phyloP scores from a whole-genome alignment of 1,140 invertebrate genomes.

The Heterodera schachtii region DNA sequence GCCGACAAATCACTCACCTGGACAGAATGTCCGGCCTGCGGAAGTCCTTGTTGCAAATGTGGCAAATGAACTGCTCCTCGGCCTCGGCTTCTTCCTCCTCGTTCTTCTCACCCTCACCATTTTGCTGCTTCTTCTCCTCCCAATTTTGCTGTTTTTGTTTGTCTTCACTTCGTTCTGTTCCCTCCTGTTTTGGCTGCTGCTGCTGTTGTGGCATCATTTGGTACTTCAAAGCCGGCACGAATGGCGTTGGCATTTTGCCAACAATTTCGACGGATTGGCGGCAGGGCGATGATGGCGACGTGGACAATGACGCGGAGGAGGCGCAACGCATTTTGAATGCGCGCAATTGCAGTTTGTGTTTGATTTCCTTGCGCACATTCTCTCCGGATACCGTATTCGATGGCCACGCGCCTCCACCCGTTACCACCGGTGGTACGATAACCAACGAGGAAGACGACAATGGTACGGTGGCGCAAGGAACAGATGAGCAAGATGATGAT shows the following conservation, averaged over 20 bases:
- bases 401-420: too few species aligned
- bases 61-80: conserved; percentile 29
- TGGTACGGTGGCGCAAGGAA: not conserved
- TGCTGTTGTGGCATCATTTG: not conserved
- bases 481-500: not conserved
- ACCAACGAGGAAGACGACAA: not conserved
- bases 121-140: not conserved
- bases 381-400: not conserved
- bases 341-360: not conserved
- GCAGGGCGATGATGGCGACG: not conserved
- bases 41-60: conserved; percentile 44
- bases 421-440: not conserved
- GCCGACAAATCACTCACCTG: conserved; percentile 23
- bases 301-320: too few species aligned
- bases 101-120: conserved; percentile 3
- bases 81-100: conserved; percentile 30
- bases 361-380: not conserved
- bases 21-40: conserved; percentile 52
- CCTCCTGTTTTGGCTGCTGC: not conserved
- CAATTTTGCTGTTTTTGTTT: not conserved
- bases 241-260: too few species aligned
- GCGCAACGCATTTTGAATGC: not conserved
- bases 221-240: too few species aligned
- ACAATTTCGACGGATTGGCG: too few species aligned
- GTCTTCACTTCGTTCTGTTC: not conserved